A percentile compares a stretch with the other conserved stretches of the same genome.
Evolutionary conservation across 2,113 vertebrate species (phyloP).

Genomic region (Stigmatopora argus): DNA sequence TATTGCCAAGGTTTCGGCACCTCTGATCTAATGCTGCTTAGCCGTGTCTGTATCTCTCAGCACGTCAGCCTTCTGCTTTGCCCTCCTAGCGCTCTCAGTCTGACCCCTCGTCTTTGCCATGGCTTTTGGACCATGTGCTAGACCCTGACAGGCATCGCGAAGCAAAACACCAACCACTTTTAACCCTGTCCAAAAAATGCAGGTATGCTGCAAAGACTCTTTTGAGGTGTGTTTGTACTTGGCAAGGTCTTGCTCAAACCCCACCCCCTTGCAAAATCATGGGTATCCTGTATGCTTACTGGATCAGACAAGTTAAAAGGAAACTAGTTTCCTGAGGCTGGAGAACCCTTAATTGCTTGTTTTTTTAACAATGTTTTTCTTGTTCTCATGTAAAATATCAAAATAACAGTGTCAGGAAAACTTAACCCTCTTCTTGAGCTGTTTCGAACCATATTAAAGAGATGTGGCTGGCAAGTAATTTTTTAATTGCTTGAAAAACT

Average conservation of each 20-base stretch:
- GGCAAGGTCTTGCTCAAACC: conserved; percentile 41
- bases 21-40: conserved; percentile 26
- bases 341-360: conserved; percentile 40
- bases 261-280: conserved; percentile 51
- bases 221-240: conserved; percentile 62
- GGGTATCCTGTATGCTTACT: conserved; percentile 59
- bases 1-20: conserved; percentile 14
- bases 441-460: conserved; percentile 9
- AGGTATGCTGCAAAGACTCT: conserved; percentile 47
- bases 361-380: conserved; percentile 54
- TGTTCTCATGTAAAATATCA: conserved; percentile 46
- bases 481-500: conserved; percentile 15
- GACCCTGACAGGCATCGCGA: conserved; percentile 35
- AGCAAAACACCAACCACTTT: conserved; percentile 58
- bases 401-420: conserved; percentile 49
- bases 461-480: conserved; percentile 18
- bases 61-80: conserved; percentile 16
- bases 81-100: conserved; percentile 16
- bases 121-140: conserved; percentile 29
- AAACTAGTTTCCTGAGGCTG: conserved; percentile 40
- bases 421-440: conserved; percentile 14
- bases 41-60: conserved; percentile 18
- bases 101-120: conserved; percentile 31
- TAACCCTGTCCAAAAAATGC: conserved; percentile 54
- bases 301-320: conserved; percentile 57